phyloP scores from a whole-genome alignment of 2,888 invertebrate species.

The Aspidiotus rigidus region DNA sequence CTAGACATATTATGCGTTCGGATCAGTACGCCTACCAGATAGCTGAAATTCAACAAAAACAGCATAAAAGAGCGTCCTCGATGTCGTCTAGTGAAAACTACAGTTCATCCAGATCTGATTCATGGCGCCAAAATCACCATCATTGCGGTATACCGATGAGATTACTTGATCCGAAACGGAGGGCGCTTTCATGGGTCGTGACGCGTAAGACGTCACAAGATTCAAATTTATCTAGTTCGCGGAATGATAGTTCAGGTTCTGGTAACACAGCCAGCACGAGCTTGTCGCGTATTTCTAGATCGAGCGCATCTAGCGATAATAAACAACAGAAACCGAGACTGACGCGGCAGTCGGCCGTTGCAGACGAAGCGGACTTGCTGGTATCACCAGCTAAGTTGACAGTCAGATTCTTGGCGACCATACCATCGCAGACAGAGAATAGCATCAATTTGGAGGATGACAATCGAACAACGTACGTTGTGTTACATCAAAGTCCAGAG shows the following conservation, averaged over 20 bases:
- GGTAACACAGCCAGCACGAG: constrained; percentile 81
- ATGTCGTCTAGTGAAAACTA: constrained; percentile 84
- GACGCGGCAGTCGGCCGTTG: constrained; percentile 69
- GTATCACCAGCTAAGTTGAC: constrained; percentile 49
- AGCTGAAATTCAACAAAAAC: constrained; percentile 64
- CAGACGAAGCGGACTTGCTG: constrained; percentile 61
- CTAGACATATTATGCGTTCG: constrained; percentile 42
- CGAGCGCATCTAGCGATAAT: constrained; percentile 59
- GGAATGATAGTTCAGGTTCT: constrained; percentile 85
- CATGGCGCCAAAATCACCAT: constrained; percentile 67
- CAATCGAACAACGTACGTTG: constrained; percentile 41
- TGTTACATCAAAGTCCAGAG: constrained; percentile 39
- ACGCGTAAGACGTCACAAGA: constrained; percentile 88
- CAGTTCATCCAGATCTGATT: constrained; percentile 77
- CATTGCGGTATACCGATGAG: constrained; percentile 67
- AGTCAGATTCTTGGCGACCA: constrained; percentile 58
- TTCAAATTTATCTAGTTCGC: constrained; percentile 78
- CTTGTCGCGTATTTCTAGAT: constrained; percentile 79
- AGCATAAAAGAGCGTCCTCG: constrained; percentile 67
- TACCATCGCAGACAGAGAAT: constrained; percentile 64
- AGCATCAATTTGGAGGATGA: constrained; percentile 60
- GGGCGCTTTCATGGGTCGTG: constrained; percentile 79
- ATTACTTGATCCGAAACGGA: constrained; percentile 62
- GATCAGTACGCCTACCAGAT: constrained; percentile 67
- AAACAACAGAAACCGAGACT: constrained; percentile 56